Percentiles rank a stretch among this genome's conserved stretches.
These are phyloP conservation scores for Elgaria multicarinata DNA, from an alignment of 2,113 vertebrate species.

Conservation along the genomic window DNA sequence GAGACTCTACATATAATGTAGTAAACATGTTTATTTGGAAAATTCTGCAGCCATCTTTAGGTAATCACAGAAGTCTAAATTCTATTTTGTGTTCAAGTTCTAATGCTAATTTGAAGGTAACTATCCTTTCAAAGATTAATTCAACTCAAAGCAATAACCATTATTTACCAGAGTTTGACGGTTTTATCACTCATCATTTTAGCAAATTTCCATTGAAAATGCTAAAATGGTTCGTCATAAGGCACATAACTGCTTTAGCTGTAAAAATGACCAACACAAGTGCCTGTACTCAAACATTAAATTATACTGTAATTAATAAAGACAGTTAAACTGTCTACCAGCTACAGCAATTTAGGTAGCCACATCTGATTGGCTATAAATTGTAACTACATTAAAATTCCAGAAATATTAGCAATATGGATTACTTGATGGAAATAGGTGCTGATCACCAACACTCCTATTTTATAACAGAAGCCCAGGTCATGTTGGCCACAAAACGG, in stretches of 20 bases:
- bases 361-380: conserved; percentile 99
- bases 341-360: conserved; percentile 99
- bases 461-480: conserved; percentile 83
- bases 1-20: background rate
- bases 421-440: conserved; percentile 92
- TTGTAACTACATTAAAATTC: conserved; percentile 96
- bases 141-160: conserved; percentile 83
- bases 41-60: conserved; percentile 26
- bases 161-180: conserved; percentile 84
- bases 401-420: conserved; percentile 97
- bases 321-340: conserved; percentile 98
- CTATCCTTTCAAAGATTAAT: conserved; percentile 83
- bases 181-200: conserved; percentile 88
- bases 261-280: conserved; percentile 86
- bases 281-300: conserved; percentile 89
- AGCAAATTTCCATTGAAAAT: conserved; percentile 82
- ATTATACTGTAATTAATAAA: conserved; percentile 98
- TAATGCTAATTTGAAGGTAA: conserved; percentile 87
- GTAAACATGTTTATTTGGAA: conserved; percentile 58
- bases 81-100: conserved; percentile 72
- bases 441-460: conserved; percentile 86
- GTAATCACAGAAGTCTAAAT: conserved; percentile 64
- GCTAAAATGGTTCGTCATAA: conserved; percentile 89
- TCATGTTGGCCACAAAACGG: conserved; percentile 94
- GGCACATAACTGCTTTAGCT: conserved; percentile 82